These are phyloP conservation scores for Melanophora roralis DNA, from an alignment of 2,888 invertebrate species.

Conservation along the genomic window DNA sequence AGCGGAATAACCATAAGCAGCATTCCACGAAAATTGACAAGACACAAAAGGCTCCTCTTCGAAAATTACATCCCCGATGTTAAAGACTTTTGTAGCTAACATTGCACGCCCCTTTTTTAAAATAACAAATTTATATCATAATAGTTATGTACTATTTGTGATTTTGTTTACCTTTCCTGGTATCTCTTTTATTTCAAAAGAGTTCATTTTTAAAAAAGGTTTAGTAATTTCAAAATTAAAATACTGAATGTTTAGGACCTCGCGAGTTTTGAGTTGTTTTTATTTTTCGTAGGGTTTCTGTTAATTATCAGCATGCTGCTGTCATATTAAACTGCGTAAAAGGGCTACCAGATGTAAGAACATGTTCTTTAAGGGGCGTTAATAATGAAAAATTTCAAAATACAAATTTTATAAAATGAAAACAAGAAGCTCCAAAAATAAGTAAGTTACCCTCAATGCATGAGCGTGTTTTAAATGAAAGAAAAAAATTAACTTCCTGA, in stretches of 20 bases:
- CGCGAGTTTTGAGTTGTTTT: slow-evolving; percentile 35
- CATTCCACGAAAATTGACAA: slow-evolving; percentile 96
- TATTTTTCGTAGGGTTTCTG: slow-evolving; percentile 40
- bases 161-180: slow-evolving; percentile 70
- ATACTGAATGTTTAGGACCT: neutral
- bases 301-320: slow-evolving; percentile 32
- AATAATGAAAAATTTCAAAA: no score
- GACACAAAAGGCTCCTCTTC: slow-evolving; percentile 93
- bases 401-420: no score
- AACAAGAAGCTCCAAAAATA: no score
- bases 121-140: neutral
- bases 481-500: no score
- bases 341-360: no score
- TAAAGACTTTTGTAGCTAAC: slow-evolving; percentile 84
- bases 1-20: slow-evolving; percentile 87
- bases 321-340: no score
- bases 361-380: no score
- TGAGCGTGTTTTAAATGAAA: no score
- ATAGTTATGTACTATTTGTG: neutral
- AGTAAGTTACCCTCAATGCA: no score
- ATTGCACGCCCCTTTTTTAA: slow-evolving; percentile 90
- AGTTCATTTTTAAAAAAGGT: slow-evolving; percentile 72
- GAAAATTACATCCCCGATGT: slow-evolving; percentile 87
- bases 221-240: no score
- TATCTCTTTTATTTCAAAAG: slow-evolving; percentile 71